Percentiles rank a stretch among this genome's conserved stretches.
Conservation (phyloP, 2,797 vertebrate species). For the Syngnathus rostellatus region DNA sequence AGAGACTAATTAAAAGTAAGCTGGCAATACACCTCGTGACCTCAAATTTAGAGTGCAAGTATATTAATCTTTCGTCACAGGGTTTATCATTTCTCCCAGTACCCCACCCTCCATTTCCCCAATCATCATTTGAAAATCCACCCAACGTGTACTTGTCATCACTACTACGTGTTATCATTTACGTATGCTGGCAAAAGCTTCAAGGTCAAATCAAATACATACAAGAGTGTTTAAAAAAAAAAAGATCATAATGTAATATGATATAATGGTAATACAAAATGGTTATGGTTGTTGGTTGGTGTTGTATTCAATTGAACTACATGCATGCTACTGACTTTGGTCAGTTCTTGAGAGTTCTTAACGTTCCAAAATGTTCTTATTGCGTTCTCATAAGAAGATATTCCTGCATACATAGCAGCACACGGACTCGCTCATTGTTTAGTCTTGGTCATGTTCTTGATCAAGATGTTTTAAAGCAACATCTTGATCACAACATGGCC, state of each 20-base stretch:
- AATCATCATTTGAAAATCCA: constrained; percentile 35
- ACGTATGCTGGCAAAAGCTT: constrained; percentile 24
- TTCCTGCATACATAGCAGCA: background rate
- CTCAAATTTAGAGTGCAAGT: constrained; percentile 23
- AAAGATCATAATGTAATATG: too few species aligned
- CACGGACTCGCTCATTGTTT: background rate
- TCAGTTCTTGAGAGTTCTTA: background rate
- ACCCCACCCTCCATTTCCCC: constrained; percentile 14
- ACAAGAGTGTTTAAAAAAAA: background rate
- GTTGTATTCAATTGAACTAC: too few species aligned
- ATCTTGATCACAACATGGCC: constrained; percentile 19
- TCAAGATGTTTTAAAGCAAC: background rate
- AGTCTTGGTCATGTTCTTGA: background rate
- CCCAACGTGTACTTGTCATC: constrained; percentile 25
- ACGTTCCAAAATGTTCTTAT: too few species aligned
- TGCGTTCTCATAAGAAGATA: background rate
- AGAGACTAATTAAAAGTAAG: background rate
- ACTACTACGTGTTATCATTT: constrained; percentile 15
- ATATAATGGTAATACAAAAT: constrained; percentile 6
- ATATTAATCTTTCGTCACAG: constrained; percentile 34
- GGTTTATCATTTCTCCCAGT: constrained; percentile 27
- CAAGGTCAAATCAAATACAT: background rate
- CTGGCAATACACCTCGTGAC: constrained; percentile 14
- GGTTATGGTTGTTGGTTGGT: too few species aligned
- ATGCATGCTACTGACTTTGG: too few species aligned